Percentiles rank a stretch among this genome's conserved stretches.
phyloP scores from a whole-genome alignment of 2,113 vertebrate species.

The Rhinopomastus cyanomelas region DNA sequence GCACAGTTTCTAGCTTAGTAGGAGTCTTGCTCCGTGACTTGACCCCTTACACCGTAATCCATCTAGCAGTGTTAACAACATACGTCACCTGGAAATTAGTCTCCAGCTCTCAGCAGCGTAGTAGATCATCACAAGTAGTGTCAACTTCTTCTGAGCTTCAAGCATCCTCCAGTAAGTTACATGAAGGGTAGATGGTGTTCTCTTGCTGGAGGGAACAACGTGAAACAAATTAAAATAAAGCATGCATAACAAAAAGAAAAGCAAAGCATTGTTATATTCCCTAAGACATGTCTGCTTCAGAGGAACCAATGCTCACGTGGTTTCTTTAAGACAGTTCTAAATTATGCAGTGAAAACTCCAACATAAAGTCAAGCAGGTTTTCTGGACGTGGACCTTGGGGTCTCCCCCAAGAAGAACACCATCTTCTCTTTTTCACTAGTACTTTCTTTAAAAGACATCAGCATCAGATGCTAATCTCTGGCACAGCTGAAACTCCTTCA shows the following conservation, averaged over 20 bases:
- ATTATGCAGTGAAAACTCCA: neutral
- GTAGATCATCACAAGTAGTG: neutral
- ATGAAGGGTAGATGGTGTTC: neutral
- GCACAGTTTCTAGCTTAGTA: neutral
- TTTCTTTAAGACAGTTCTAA: neutral
- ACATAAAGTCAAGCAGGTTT: neutral
- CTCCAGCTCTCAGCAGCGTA: neutral
- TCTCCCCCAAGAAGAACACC: neutral
- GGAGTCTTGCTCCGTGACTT: neutral
- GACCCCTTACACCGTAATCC: neutral
- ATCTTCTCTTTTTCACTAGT: neutral
- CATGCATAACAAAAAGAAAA: neutral
- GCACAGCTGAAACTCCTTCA: neutral
- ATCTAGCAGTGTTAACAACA: neutral
- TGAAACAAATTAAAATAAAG: neutral
- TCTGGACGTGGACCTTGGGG: neutral
- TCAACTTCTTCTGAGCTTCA: neutral
- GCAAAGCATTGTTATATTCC: neutral
- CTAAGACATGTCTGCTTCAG: neutral
- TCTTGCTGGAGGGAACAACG: neutral
- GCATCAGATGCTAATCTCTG: neutral
- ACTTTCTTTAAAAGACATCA: neutral
- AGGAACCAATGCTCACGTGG: neutral
- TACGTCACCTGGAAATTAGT: conserved; percentile 25
- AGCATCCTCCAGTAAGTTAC: neutral